These are phyloP conservation scores for Callyntrura sp. DNA, from an alignment of 2,888 invertebrate species.

Conservation along the genomic window DNA sequence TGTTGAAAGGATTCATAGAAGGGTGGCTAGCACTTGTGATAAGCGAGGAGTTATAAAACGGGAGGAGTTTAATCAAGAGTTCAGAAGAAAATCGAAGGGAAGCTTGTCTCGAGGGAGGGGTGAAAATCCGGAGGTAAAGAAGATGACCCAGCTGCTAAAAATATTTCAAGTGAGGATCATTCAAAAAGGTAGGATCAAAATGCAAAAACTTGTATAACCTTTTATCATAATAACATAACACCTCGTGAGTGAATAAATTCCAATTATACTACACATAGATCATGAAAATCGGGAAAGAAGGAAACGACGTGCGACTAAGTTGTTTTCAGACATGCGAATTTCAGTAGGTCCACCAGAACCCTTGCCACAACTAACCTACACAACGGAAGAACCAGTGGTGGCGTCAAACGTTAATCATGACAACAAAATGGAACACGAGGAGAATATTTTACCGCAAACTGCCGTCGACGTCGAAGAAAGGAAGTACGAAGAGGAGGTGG, in stretches of 20 bases:
- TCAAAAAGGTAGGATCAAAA: conserved; percentile 59
- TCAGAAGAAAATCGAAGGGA: conserved; percentile 50
- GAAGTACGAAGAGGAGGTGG: neutral
- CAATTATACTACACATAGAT: neutral
- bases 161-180: conserved; percentile 49
- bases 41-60: conserved; percentile 51
- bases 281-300: conserved; percentile 35
- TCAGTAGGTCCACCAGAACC: neutral
- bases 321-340: too few species aligned
- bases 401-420: too few species aligned
- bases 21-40: conserved; percentile 56
- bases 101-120: conserved; percentile 50
- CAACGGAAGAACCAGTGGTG: neutral
- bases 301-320: conserved; percentile 14
- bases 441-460: too few species aligned
- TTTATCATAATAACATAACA: too few species aligned
- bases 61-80: conserved; percentile 55
- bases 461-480: too few species aligned
- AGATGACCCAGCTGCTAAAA: conserved; percentile 22
- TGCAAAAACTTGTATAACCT: too few species aligned
- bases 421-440: too few species aligned
- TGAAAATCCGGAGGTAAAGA: conserved; percentile 33
- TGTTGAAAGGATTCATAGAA: conserved; percentile 43
- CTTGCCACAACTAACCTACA: too few species aligned
- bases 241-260: too few species aligned